Percentiles rank a stretch among this genome's conserved stretches.
Conservation (phyloP, 2,888 invertebrate species). For the Saturnia japonica region DNA sequence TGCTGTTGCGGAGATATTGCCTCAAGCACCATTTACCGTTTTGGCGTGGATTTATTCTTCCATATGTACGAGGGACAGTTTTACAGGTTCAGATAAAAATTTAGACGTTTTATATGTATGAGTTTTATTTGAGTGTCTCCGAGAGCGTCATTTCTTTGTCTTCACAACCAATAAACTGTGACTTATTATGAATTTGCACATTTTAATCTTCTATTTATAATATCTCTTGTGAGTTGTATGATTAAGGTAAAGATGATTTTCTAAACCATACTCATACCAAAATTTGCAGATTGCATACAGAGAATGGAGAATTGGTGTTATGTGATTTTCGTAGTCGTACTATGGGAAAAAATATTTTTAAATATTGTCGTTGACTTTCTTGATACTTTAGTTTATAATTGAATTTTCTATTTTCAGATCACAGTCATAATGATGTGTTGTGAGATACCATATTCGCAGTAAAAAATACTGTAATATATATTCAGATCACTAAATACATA, state of each 20-base stretch:
- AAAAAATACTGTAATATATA: too few relatives aligned
- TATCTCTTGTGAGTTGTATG: too few relatives aligned
- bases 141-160: not conserved
- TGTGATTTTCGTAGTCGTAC: not conserved
- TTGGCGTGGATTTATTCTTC: constrained; percentile 66
- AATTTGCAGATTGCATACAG: not conserved
- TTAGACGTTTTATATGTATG: constrained; percentile 10
- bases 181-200: not conserved
- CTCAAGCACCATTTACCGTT: constrained; percentile 70
- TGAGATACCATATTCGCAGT: not conserved
- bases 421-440: not conserved
- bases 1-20: constrained; percentile 79
- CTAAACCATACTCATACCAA: not conserved
- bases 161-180: not conserved
- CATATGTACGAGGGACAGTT: constrained; percentile 52
- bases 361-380: not conserved
- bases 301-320: not conserved
- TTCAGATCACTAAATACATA: too few relatives aligned
- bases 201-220: too few relatives aligned
- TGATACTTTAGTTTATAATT: not conserved
- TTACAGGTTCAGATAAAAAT: constrained; percentile 48
- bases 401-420: not conserved
- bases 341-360: not conserved
- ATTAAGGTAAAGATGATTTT: too few relatives aligned
- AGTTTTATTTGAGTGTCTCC: constrained; percentile 4